These are phyloP conservation scores for Tineola bisselliella DNA, from an alignment of 2,888 invertebrate genomes.

Conservation along the genomic window DNA sequence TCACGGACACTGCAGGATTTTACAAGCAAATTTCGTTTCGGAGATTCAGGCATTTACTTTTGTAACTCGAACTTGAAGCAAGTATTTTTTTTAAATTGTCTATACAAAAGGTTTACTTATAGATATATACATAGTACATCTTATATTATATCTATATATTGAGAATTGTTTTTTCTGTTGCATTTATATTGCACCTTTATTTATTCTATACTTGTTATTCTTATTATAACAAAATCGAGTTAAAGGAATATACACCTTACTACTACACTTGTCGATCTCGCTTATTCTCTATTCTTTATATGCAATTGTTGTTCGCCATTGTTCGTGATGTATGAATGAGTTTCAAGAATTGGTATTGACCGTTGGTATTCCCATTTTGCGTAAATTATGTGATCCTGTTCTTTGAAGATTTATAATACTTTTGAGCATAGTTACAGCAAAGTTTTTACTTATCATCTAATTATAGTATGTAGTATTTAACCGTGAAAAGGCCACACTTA, in stretches of 20 bases:
- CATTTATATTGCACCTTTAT: no score
- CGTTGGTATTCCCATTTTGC: conserved; percentile 16
- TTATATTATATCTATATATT: no score
- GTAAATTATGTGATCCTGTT: conserved; percentile 9
- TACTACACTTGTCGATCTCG: neutral
- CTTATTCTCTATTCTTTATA: neutral
- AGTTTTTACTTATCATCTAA: no score
- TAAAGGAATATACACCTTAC: neutral
- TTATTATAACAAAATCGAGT: neutral
- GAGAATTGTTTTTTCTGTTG: no score
- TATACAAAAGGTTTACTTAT: no score
- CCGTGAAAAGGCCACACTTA: no score
- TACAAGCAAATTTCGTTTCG: neutral
- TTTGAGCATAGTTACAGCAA: neutral
- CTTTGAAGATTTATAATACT: neutral
- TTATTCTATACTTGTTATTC: no score
- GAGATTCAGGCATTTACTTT: neutral
- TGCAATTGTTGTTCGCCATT: conserved; percentile 18
- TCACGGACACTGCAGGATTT: conserved; percentile 34
- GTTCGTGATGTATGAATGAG: conserved; percentile 53
- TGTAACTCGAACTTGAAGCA: conserved; percentile 2
- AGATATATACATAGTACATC: no score
- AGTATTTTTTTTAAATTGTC: no score
- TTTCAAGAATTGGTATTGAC: conserved; percentile 34
- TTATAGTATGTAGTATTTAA: no score